phyloP scores from a whole-genome alignment of 2,797 vertebrate species.

The Gymnoscopelus braueri region DNA sequence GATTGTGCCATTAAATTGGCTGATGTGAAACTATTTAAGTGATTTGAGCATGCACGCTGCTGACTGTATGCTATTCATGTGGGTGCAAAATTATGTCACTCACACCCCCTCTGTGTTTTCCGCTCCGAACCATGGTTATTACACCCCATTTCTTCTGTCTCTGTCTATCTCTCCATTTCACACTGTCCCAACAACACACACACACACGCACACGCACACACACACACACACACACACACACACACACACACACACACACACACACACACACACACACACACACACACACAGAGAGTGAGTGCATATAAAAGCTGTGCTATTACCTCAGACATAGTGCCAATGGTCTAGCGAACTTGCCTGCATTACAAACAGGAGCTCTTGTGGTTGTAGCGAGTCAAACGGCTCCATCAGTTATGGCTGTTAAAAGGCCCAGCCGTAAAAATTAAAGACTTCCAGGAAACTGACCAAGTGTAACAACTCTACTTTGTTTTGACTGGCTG shows the following conservation, averaged over 20 bases:
- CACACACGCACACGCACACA: not conserved
- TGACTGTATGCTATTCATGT: conserved; percentile 59
- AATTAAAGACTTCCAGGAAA: conserved; percentile 79
- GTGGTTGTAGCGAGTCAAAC: conserved; percentile 64
- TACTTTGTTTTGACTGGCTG: conserved; percentile 74
- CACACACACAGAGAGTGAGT: conserved; percentile 42
- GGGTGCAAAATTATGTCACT: conserved; percentile 42
- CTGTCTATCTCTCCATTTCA: conserved; percentile 1
- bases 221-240: not conserved
- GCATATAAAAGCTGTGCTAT: conserved; percentile 49
- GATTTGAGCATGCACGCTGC: conserved; percentile 67
- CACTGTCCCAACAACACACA: conserved; percentile 1
- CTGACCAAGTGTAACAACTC: conserved; percentile 71
- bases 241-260: conserved; percentile 13
- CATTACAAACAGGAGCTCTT: conserved; percentile 64
- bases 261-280: conserved; percentile 22
- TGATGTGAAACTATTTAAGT: conserved; percentile 72
- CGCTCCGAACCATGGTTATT: not conserved
- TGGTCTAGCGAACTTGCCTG: conserved; percentile 52
- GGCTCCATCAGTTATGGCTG: conserved; percentile 77
- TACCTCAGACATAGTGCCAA: conserved; percentile 50
- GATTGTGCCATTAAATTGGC: conserved; percentile 73
- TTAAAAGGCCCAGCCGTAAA: conserved; percentile 72
- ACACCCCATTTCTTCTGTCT: conserved; percentile 13
- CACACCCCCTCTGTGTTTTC: not conserved